Evolutionary conservation across 2,113 vertebrate species (phyloP).

Genomic region (Pyxicephalus adspersus): DNA sequence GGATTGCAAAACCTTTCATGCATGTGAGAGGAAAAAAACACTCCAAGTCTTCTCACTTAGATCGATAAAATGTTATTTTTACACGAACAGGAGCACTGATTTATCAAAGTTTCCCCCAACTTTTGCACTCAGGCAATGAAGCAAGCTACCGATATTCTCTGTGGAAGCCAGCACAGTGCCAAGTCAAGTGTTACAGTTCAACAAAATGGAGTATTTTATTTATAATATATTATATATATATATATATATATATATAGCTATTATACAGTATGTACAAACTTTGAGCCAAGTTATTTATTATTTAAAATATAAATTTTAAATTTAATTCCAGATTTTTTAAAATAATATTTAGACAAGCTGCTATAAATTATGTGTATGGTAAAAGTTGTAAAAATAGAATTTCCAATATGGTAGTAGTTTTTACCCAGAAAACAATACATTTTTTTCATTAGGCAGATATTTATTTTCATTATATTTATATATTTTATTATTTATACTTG

Average conservation of each 20-base stretch:
- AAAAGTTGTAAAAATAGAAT: background rate
- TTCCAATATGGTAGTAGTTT: background rate
- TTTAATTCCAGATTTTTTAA: background rate
- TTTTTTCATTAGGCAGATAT: background rate
- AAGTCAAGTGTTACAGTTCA: slow-evolving; percentile 12
- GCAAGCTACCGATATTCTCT: slow-evolving; percentile 21
- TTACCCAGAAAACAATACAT: background rate
- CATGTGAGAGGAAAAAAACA: slow-evolving; percentile 13
- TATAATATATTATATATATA: background rate
- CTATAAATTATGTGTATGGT: slow-evolving; percentile 16
- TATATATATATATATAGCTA: background rate
- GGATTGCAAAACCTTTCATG: slow-evolving; percentile 41
- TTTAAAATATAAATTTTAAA: background rate
- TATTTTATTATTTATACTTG: background rate
- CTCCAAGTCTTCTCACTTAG: slow-evolving; percentile 5
- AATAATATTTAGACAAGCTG: background rate
- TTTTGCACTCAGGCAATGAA: slow-evolving; percentile 46
- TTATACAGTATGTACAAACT: no score
- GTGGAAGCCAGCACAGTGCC: slow-evolving; percentile 5
- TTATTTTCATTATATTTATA: background rate
- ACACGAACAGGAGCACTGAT: slow-evolving; percentile 35
- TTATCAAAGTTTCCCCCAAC: slow-evolving; percentile 45
- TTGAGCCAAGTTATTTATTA: background rate
- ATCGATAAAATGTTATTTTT: slow-evolving; percentile 54
- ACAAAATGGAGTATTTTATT: background rate